Evolutionary conservation across 2,888 invertebrate genomes (phyloP), one percentile per base, ranked within the genome.

Genomic region (Apamea sordens): DNA sequence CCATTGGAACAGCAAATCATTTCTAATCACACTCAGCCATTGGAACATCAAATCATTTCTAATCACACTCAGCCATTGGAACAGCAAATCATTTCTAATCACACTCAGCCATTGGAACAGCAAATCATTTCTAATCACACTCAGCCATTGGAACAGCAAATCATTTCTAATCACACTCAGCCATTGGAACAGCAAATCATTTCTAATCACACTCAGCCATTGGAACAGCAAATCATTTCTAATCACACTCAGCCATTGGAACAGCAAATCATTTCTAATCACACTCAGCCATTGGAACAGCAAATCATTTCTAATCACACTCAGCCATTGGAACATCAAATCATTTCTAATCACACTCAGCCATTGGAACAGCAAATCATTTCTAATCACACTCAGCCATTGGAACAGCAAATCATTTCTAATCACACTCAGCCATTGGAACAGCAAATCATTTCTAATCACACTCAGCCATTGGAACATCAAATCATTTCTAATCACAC

Each of bases 111-210:
- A 63, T 47, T 67, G 15, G 47, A 68, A 72, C 15, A 68, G 61
- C 59, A 70, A 79, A 82, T 79, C 53, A 74, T 77, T 67, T 32
- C 21, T n/a, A n/a, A n/a, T n/a, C n/a, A n/a, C n/a, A n/a, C n/a
- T n/a, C n/a, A n/a, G n/a, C n/a, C n/a, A n/a, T n/a, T n/a, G n/a
- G n/a, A n/a, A n/a, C n/a, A n/a, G n/a, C n/a, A n/a, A 71, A 61
- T 53, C 32, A 73, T 64, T 44, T 24, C 11, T 7, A 65, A 70
- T 47, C 41, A 36, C 8, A 32, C 32, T 44, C 7, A 68, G 6
- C n/a, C 32, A 63, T 47, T 67, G 15, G 47, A 68, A 72, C 15
- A 68, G 61, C 59, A 70, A 79, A 82, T 79, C 53, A 74, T 77
- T 67, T 32, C 21, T n/a, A n/a, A n/a, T n/a, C n/a, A n/a, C n/a